phyloP scores from a whole-genome alignment of 1,140 invertebrate genomes.

The Odontomachus brunneus region DNA sequence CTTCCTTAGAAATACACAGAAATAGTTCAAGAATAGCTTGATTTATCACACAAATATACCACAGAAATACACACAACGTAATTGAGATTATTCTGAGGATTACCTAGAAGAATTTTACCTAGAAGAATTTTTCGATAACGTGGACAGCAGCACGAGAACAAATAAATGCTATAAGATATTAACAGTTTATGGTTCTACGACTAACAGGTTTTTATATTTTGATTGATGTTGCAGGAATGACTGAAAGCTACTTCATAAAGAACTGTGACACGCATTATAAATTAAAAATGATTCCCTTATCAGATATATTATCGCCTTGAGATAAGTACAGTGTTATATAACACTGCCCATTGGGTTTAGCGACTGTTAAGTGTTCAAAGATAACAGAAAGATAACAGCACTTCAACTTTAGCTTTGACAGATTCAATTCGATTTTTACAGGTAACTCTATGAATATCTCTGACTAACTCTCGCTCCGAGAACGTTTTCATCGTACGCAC shows the following conservation, averaged over 20 bases:
- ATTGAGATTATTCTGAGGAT: no score
- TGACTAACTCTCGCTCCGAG: constrained; percentile 6
- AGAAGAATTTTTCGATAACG: no score
- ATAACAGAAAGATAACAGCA: background rate
- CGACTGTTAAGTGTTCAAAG: background rate
- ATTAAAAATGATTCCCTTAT: background rate
- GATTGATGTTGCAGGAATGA: background rate
- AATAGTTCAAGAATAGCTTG: no score
- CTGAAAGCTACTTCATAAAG: background rate
- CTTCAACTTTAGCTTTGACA: background rate
- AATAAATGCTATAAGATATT: no score
- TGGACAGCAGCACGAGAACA: no score
- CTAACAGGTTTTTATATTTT: background rate
- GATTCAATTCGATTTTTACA: background rate
- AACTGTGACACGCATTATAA: background rate
- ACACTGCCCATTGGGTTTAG: background rate
- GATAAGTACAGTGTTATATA: background rate
- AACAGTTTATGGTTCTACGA: no score
- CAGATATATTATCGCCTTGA: background rate
- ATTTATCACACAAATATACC: no score
- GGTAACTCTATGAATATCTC: background rate
- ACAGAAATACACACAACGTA: no score
- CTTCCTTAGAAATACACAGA: no score
- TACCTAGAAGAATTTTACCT: no score
- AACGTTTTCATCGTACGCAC: background rate